These are phyloP conservation scores for Melanophora roralis DNA, from an alignment of 2,888 invertebrate species.

Conservation along the genomic window DNA sequence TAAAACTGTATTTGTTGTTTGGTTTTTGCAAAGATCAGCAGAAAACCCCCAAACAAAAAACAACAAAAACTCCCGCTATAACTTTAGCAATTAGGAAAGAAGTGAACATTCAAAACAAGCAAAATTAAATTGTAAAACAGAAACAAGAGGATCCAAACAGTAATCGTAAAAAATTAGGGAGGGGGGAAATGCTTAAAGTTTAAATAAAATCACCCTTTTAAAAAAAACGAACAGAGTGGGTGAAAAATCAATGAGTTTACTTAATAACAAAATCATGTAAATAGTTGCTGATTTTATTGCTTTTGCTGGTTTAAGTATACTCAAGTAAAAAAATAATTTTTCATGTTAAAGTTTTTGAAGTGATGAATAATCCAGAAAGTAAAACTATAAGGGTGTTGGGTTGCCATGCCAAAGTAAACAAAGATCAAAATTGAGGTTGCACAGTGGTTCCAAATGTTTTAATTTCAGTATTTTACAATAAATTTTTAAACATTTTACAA, in stretches of 20 bases:
- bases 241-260: conserved; percentile 48
- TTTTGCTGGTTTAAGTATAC: background rate
- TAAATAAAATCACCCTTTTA: background rate
- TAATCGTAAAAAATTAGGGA: background rate
- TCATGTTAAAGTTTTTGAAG: conserved; percentile 37
- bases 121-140: background rate
- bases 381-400: conserved; percentile 53
- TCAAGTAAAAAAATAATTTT: conserved; percentile 13
- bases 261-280: conserved; percentile 34
- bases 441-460: background rate
- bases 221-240: conserved; percentile 15
- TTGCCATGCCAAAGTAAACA: conserved; percentile 31
- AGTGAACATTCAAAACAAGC: background rate
- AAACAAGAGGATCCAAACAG: background rate
- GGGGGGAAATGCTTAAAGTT: background rate
- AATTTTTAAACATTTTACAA: background rate
- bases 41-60: background rate
- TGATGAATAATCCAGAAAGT: conserved; percentile 47
- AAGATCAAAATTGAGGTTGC: conserved; percentile 6
- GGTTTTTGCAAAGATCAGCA: conserved; percentile 38
- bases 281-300: background rate
- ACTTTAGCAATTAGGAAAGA: background rate
- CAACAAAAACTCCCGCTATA: conserved; percentile 14
- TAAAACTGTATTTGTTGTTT: background rate
- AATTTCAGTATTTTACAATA: background rate